Conservation (phyloP, 2,888 invertebrate genomes). For the Microctonus aethiopoides region DNA sequence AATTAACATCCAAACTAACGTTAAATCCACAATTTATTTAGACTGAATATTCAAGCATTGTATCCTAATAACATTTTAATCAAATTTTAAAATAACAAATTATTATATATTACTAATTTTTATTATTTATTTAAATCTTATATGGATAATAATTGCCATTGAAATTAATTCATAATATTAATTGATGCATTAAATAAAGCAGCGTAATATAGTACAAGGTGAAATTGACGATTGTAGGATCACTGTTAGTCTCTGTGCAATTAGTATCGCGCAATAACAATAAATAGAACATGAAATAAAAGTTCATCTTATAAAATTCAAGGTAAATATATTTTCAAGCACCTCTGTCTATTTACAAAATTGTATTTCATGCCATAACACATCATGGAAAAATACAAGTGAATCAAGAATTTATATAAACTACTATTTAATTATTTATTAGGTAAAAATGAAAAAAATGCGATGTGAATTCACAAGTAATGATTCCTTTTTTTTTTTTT, state of each 20-base stretch:
- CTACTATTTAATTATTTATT: too few species aligned
- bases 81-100: background rate
- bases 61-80: background rate
- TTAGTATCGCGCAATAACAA: constrained; percentile 11
- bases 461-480: background rate
- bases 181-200: background rate
- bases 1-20: constrained; percentile 19
- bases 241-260: constrained; percentile 28
- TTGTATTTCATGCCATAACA: background rate
- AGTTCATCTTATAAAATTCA: constrained; percentile 8
- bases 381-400: background rate
- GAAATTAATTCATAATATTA: background rate
- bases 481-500: background rate
- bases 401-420: too few species aligned
- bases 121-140: background rate
- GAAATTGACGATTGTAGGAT: constrained; percentile 18
- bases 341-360: background rate
- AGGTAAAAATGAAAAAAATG: background rate
- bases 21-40: background rate
- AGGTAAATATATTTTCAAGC: background rate
- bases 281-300: constrained; percentile 21
- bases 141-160: background rate
- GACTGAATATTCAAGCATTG: background rate
- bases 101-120: background rate
- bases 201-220: constrained; percentile 18